Base-by-base conservation (phyloP, 2,888 invertebrate species). In the Sialis lutaria region DNA sequence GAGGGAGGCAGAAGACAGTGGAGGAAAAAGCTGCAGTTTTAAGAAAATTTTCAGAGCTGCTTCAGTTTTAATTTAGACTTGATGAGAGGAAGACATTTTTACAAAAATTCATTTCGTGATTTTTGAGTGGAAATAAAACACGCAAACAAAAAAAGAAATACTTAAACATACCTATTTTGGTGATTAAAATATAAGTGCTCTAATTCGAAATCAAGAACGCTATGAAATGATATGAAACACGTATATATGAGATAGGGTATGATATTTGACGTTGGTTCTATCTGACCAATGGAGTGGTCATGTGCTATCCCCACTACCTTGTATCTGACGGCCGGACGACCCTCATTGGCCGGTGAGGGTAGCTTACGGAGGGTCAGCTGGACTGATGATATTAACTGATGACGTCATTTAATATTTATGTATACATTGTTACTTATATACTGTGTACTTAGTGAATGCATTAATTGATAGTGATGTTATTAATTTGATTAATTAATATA, bases 31-130 rank as follows among this genome's bases (percentile, higher is more conserved):
- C 54, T 44, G 55, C 42, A 56, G 57, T 57, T 51, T 51, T 57
- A 58, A 59, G 60, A 61, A 59, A 58, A 60, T 59, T 58, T 60
- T 58, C 57, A 57, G 57, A 51, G 55, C 56, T 56, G 58, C 58
- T 56, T 60, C 63, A 64, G 63, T 64, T 63, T 62, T 63, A 64
- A 63, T 62, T 63, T 59, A 53, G 60, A 58, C 51, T 54, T 57
- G 56, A 55, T 54, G 53, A 44, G 49, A 47, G 50, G 40, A 47
- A 45, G 49, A 22, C 22, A 22, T 22, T 22, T 22, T 22, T 22
- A 22, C 22, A 22, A 39, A 39, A 39, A 39, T 39, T 6, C 13
- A 10, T 39, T 10, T 39, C 13, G 10, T 6, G 13, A 7, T 39
- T 39, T 39, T 39, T 12, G 8, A 39, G 13, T 39, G 13, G 13